Base-by-base conservation (phyloP, 2,797 vertebrate species). In the Alosa sapidissima region DNA sequence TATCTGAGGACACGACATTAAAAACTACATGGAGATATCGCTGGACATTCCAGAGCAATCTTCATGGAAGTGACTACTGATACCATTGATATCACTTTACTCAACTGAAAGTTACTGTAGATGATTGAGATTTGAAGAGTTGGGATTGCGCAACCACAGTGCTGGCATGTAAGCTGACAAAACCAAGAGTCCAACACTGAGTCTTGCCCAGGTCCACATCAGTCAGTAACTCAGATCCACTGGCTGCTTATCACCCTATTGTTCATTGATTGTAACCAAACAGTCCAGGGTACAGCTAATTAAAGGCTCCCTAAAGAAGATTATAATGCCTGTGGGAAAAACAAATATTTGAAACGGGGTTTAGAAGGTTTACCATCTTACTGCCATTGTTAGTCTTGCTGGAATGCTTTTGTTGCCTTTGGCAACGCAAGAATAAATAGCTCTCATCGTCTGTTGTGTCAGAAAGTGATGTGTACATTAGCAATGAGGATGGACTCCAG, bases 341-440 rank as follows among this genome's bases (percentile, higher is more conserved):
- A 84, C 87, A 87, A 91, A 91, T 85, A 89, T 91, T 90, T 90
- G 85, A 88, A 55, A 78, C 84, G n/a, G 36, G 81, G 82, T 83
- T 87, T 84, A 33, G 82, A 81, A 10, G 2, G 89, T 90, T 91
- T 89, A 84, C 87, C 75, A 81, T 16, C 84, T 82, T 48, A 81
- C 87, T 90, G 91, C 84, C 85, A 86, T 81, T 92, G 92, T 92
- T 91, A 89, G 89, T 88, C 88, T 91, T 86, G 89, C 51, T 41
- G 21, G 81, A 85, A 84, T 19, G 6, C 83, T 51, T 86, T 84
- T 91, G 90, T 91, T 92, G 90, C 88, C 87, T 88, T 93, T 93
- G 93, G 90, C 89, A 87, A 0, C 11, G 58, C 85, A 72, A 85
- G 81, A 83, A 86, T 92, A 92, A 93, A 93, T 88, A 93, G 89